These are phyloP conservation scores for Melanchra persicariae DNA, from an alignment of 2,888 invertebrate genomes.

Conservation along the genomic window DNA sequence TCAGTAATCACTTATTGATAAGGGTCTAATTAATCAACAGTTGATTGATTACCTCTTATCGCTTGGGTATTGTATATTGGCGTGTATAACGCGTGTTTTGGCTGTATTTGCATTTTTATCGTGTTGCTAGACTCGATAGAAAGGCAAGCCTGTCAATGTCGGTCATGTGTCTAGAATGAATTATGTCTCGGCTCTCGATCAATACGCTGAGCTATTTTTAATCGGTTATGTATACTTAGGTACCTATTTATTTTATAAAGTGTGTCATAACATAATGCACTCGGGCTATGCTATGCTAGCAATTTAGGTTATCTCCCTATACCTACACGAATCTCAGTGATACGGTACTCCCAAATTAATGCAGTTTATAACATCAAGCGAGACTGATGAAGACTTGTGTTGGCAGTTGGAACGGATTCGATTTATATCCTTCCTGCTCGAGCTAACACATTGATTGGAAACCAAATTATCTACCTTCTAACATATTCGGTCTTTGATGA, in stretches of 20 bases:
- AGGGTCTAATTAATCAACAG: slow-evolving; percentile 73
- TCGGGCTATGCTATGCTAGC: not conserved
- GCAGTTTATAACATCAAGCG: slow-evolving; percentile 26
- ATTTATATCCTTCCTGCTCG: slow-evolving; percentile 37
- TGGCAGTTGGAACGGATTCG: slow-evolving; percentile 40
- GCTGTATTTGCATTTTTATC: slow-evolving; percentile 46
- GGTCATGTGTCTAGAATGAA: slow-evolving; percentile 36
- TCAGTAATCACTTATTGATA: slow-evolving; percentile 66
- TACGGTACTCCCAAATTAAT: slow-evolving; percentile 14
- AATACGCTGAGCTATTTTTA: slow-evolving; percentile 43
- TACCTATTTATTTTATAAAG: slow-evolving; percentile 51
- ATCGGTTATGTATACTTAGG: slow-evolving; percentile 34
- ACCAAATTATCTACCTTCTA: slow-evolving; percentile 25
- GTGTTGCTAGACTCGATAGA: slow-evolving; percentile 22
- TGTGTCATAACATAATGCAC: slow-evolving; percentile 30
- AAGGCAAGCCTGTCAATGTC: slow-evolving; percentile 31
- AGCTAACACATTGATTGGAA: slow-evolving; percentile 37
- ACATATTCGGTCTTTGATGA: slow-evolving; percentile 30
- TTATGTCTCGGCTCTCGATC: slow-evolving; percentile 44
- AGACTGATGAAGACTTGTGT: slow-evolving; percentile 30
- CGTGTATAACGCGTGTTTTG: slow-evolving; percentile 6
- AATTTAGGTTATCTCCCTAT: not conserved
- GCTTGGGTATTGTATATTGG: slow-evolving; percentile 31
- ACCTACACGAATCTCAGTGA: not conserved
- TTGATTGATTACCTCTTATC: slow-evolving; percentile 73